phyloP scores from a whole-genome alignment of 2,113 vertebrate species.

The Gymnocephalus cernua region DNA sequence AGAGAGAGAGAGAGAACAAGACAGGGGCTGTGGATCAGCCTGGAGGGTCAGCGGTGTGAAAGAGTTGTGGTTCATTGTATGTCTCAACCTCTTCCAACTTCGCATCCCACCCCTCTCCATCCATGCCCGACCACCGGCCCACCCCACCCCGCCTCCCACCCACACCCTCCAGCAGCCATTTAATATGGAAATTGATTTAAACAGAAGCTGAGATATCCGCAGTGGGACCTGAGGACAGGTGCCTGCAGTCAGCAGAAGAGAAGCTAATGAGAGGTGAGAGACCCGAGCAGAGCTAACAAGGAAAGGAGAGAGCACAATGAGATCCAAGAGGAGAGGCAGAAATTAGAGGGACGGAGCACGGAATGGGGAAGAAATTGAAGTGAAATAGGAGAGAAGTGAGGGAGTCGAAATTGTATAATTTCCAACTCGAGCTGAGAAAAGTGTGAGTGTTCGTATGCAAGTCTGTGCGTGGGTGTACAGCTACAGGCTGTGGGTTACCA shows the following conservation, averaged over 20 bases:
- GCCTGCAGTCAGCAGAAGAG: conserved; percentile 78
- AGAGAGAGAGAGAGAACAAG: conserved; percentile 39
- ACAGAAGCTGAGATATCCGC: conserved; percentile 75
- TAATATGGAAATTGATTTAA: conserved; percentile 86
- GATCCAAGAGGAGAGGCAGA: conserved; percentile 36
- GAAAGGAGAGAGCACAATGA: conserved; percentile 63
- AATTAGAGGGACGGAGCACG: conserved; percentile 31
- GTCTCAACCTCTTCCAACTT: conserved; percentile 58
- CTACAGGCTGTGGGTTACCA: conserved; percentile 48
- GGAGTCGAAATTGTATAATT: conserved; percentile 53
- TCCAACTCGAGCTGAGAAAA: conserved; percentile 38
- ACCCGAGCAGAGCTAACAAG: conserved; percentile 76
- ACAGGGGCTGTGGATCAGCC: conserved; percentile 63
- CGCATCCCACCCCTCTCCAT: background rate
- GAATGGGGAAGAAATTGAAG: conserved; percentile 35
- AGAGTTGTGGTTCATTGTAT: conserved; percentile 67
- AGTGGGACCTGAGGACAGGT: conserved; percentile 78
- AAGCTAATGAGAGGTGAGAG: conserved; percentile 83
- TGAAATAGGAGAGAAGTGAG: conserved; percentile 62
- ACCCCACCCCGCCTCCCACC: conserved; percentile 43
- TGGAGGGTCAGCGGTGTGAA: conserved; percentile 67
- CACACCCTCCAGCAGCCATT: conserved; percentile 74
- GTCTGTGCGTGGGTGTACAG: conserved; percentile 60
- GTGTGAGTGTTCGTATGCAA: conserved; percentile 34
- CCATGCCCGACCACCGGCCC: conserved; percentile 13